These are phyloP conservation scores for Rhinophrynus dorsalis DNA, from an alignment of 2,797 vertebrate species.

Conservation along the genomic window DNA sequence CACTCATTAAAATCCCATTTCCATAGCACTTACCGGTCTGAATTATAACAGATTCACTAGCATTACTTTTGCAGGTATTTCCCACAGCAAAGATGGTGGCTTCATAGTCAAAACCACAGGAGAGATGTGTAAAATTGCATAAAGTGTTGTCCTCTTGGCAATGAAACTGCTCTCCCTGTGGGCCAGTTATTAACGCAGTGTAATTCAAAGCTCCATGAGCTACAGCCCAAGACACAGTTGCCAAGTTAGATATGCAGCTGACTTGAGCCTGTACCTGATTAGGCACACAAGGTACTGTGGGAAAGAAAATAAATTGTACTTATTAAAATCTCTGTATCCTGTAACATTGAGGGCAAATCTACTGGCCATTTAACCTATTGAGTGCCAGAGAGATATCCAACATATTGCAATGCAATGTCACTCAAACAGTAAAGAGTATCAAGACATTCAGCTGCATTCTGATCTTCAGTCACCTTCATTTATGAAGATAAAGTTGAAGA, in stretches of 20 bases:
- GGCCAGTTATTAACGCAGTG: constrained; percentile 53
- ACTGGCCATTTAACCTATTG: no score
- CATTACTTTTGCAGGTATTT: constrained; percentile 56
- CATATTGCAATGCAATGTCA: no score
- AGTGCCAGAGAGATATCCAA: no score
- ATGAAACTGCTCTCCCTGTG: constrained; percentile 51
- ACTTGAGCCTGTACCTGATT: constrained; percentile 53
- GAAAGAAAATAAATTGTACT: not conserved
- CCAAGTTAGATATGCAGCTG: constrained; percentile 64
- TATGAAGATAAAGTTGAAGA: no score
- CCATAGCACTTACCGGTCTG: constrained; percentile 51
- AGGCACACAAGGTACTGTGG: constrained; percentile 71
- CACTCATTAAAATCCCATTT: not conserved
- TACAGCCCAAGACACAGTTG: constrained; percentile 62
- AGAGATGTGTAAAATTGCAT: constrained; percentile 65
- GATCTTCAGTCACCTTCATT: no score
- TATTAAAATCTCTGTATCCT: no score
- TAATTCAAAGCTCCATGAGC: constrained; percentile 61
- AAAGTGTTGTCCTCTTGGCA: constrained; percentile 58
- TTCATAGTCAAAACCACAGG: constrained; percentile 66
- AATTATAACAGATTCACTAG: constrained; percentile 63
- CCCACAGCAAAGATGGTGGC: constrained; percentile 65
- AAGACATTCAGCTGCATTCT: no score
- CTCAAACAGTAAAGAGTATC: no score
- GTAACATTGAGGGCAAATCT: no score